phyloP scores from a whole-genome alignment of 92 coral and sea anemone species.

The Epizoanthus scotinus region DNA sequence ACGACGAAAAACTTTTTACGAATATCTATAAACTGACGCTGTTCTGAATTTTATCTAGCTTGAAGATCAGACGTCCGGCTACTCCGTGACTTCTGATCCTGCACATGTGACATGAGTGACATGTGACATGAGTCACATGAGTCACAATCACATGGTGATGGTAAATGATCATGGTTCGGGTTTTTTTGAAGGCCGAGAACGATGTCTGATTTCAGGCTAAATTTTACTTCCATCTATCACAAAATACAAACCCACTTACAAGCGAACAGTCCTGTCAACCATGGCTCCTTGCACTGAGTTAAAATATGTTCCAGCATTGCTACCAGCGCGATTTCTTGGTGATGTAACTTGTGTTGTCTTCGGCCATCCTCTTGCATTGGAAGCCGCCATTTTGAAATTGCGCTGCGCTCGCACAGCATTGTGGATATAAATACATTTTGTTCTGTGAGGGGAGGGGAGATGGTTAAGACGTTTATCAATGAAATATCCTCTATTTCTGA shows the following conservation, averaged over 20 bases:
- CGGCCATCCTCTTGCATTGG: slow-evolving; percentile 87
- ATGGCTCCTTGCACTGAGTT: slow-evolving; percentile 69
- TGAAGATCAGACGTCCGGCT: background rate
- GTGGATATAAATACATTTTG: background rate
- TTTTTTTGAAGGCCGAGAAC: too few relatives aligned
- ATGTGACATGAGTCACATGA: too few relatives aligned
- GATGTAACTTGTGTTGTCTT: slow-evolving; percentile 40
- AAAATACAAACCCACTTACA: slow-evolving; percentile 57
- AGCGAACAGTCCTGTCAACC: slow-evolving; percentile 83
- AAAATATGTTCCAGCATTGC: slow-evolving; percentile 82
- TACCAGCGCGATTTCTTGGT: slow-evolving; percentile 79
- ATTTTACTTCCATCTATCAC: background rate
- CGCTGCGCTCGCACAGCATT: slow-evolving; percentile 17
- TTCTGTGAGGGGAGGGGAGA: background rate
- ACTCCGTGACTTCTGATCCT: too few relatives aligned
- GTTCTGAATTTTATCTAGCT: too few relatives aligned
- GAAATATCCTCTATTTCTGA: background rate
- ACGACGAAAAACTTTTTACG: too few relatives aligned
- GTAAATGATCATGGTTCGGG: too few relatives aligned
- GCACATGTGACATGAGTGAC: too few relatives aligned
- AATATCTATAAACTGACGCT: too few relatives aligned
- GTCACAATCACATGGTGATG: too few relatives aligned
- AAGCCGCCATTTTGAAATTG: slow-evolving; percentile 77
- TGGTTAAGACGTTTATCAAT: background rate
- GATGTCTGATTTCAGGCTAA: background rate